Evolutionary conservation across 2,888 invertebrate species (phyloP), one percentile per base, ranked within the genome.

Genomic region (Zygogramma bicolorata): DNA sequence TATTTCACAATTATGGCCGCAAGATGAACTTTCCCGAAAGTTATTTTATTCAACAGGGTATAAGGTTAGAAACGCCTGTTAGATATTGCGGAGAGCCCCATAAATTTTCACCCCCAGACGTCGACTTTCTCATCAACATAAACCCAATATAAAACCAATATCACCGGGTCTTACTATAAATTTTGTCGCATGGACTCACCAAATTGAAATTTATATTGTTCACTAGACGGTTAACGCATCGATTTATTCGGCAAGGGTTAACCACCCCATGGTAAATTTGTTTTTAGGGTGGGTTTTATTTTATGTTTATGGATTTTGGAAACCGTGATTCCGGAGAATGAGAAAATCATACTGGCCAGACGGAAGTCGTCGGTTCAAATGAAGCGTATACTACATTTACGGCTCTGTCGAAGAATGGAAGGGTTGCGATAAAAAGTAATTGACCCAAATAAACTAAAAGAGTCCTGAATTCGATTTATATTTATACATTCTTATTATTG

Each of bases 141-240:
- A 81, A 81, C 79, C 78, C 81, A 81, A 81, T 81, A 81, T 80
- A 81, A 79, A 81, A 80, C 81, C 80, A 79, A 80, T 81, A 81
- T 81, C 78, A 78, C 75, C 73, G 78, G 78, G 78, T 74, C 73
- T 77, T 70, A 77, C 78, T 76, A 80, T 80, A 80, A 79, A 80
- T 80, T 80, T 76, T 74, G 79, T 78, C 78, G 73, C 61, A 58
- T 61, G 58, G 57, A 68, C 62, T 77, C 73, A 71, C 76, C 78
- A 83, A 82, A 84, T 84, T 84, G 82, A 84, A 84, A 83, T 83
- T 84, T 83, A 83, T 84, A 81, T 77, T 81, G 81, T 81, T 77
- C 80, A 78, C 77, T 79, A 79, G 80, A 78, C 79, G 78, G 78
- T 75, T 77, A 77, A 77, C 75, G 78, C 77, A 81, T 79, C 81